phyloP scores from a whole-genome alignment of 2,888 invertebrate species.

The Tyria jacobaeae region DNA sequence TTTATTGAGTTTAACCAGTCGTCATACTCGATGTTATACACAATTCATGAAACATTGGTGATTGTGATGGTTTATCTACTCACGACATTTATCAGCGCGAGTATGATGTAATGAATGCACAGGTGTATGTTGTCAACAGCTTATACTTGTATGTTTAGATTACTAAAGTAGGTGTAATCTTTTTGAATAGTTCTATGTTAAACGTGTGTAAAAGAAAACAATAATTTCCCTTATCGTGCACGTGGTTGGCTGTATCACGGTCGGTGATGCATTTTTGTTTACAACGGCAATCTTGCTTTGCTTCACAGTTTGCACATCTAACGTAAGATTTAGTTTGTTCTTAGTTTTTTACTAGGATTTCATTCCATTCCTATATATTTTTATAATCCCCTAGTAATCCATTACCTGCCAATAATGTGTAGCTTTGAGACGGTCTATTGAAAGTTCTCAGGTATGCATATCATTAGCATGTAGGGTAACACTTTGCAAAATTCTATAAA shows the following conservation, averaged over 20 bases:
- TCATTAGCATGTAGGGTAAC: too few species aligned
- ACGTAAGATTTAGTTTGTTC: slow-evolving; percentile 29
- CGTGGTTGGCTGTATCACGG: slow-evolving; percentile 36
- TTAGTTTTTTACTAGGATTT: not conserved
- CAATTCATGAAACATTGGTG: slow-evolving; percentile 2
- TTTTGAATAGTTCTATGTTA: slow-evolving; percentile 22
- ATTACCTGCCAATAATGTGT: too few species aligned
- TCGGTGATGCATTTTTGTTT: slow-evolving; percentile 37
- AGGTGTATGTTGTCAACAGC: slow-evolving; percentile 1
- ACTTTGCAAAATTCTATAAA: too few species aligned
- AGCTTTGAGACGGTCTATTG: too few species aligned
- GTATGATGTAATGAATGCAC: slow-evolving; percentile 14
- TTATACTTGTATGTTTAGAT: not conserved
- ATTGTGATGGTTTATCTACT: slow-evolving; percentile 8
- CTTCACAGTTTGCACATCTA: slow-evolving; percentile 33
- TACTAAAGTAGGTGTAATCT: slow-evolving; percentile 9
- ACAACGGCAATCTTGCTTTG: slow-evolving; percentile 43
- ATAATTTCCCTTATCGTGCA: slow-evolving; percentile 40
- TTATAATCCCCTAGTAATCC: too few species aligned
- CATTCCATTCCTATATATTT: too few species aligned
- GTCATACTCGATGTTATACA: not conserved
- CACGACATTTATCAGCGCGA: slow-evolving; percentile 4
- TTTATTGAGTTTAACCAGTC: not conserved
- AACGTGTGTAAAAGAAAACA: slow-evolving; percentile 15
- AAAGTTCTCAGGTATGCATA: too few species aligned